phyloP scores from a whole-genome alignment of 1,140 invertebrate species.

The Cheumatopsyche charites region DNA sequence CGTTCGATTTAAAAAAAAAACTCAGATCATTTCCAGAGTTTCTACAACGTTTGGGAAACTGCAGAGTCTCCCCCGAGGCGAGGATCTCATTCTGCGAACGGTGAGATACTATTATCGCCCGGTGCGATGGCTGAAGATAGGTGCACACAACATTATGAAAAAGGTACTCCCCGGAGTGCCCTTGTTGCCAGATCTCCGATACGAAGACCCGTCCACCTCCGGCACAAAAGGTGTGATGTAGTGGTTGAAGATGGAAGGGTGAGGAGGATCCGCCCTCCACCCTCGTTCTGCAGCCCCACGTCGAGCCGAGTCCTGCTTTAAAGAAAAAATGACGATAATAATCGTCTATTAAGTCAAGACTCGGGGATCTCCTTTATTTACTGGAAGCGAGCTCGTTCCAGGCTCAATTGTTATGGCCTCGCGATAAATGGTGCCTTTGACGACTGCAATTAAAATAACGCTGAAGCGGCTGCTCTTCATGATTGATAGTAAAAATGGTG shows the following conservation, averaged over 20 bases:
- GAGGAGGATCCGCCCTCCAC: neutral
- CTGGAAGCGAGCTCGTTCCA: neutral
- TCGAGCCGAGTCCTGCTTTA: neutral
- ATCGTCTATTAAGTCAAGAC: slow-evolving; percentile 14
- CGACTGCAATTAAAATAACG: no score
- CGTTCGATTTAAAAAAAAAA: no score
- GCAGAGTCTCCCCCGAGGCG: neutral
- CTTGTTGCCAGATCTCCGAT: slow-evolving; percentile 38
- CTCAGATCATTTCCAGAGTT: no score
- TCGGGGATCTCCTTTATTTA: neutral
- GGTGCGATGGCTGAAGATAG: slow-evolving; percentile 38
- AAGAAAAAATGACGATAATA: slow-evolving; percentile 11
- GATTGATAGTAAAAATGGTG: no score
- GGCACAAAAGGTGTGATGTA: slow-evolving; percentile 38
- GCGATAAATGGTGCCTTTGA: no score
- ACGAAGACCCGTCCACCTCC: slow-evolving; percentile 16
- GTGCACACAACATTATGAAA: slow-evolving; percentile 40
- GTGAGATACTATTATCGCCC: slow-evolving; percentile 37
- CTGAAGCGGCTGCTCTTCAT: no score
- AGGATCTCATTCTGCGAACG: slow-evolving; percentile 18
- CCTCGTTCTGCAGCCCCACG: neutral
- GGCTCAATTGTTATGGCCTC: no score
- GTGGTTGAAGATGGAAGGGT: slow-evolving; percentile 6
- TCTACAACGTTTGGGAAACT: neutral
- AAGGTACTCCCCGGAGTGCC: slow-evolving; percentile 41